A percentile compares a stretch with the other conserved stretches of the same genome.
Conservation (phyloP, 92 coral and sea anemone species). For the Porites lobata region DNA sequence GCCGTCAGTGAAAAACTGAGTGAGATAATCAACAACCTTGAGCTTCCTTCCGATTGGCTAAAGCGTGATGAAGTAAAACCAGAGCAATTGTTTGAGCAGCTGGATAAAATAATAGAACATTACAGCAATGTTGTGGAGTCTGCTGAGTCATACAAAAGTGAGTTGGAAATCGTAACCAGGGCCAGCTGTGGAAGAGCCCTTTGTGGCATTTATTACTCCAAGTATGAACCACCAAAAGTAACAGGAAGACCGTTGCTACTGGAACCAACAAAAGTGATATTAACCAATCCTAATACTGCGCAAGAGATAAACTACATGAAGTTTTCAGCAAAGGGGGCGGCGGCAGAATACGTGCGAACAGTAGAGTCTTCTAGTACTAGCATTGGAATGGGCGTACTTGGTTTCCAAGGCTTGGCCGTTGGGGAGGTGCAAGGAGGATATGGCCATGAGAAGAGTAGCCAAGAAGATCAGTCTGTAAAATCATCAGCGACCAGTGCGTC, state of each 20-base stretch:
- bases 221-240: conserved; percentile 28
- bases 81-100: conserved; percentile 29
- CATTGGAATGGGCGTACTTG: conserved; percentile 34
- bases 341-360: conserved; percentile 35
- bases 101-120: conserved; percentile 26
- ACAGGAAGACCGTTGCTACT: conserved; percentile 26
- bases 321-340: conserved; percentile 30
- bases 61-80: conserved; percentile 21
- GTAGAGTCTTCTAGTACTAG: conserved; percentile 46
- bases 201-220: conserved; percentile 56
- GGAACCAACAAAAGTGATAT: conserved; percentile 30
- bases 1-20: conserved; percentile 25
- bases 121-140: conserved; percentile 41
- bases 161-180: conserved; percentile 39
- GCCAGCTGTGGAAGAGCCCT: conserved; percentile 55
- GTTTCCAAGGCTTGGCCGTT: conserved; percentile 37
- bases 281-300: conserved; percentile 28
- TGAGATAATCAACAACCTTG: conserved; percentile 15
- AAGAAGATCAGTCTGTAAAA: neutral
- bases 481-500: conserved; percentile 26
- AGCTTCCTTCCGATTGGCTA: conserved; percentile 56
- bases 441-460: neutral
- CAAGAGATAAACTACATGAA: conserved; percentile 23
- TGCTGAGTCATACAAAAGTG: conserved; percentile 32
- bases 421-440: conserved; percentile 36